phyloP scores from a whole-genome alignment of 2,113 vertebrate species.

The Podilymbus podiceps region DNA sequence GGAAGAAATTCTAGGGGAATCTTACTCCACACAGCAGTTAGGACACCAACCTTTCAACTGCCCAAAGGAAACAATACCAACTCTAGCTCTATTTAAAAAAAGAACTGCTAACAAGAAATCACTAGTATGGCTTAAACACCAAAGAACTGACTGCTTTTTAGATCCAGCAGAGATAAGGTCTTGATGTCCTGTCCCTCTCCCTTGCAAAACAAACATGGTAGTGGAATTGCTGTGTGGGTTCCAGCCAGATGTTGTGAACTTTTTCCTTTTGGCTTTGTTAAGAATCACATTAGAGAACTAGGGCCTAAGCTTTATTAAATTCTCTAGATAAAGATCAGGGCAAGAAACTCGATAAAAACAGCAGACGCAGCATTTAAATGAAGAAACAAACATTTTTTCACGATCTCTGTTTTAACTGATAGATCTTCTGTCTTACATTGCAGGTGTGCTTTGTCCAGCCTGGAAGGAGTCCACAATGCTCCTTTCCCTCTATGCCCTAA shows the following conservation, averaged over 20 bases:
- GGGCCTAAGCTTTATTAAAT: not conserved
- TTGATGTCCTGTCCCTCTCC: not conserved
- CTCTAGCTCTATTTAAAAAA: not conserved
- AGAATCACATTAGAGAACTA: not conserved
- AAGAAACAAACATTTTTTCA: not conserved
- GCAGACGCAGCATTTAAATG: not conserved
- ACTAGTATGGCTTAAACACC: not conserved
- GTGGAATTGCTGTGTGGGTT: not conserved
- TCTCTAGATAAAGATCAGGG: not conserved
- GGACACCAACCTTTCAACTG: not conserved
- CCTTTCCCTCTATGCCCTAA: not conserved
- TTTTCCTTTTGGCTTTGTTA: not conserved
- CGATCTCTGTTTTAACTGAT: not conserved
- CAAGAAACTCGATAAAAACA: not conserved
- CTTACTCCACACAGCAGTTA: not conserved
- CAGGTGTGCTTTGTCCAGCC: not conserved
- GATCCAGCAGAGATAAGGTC: not conserved
- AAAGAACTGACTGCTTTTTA: not conserved
- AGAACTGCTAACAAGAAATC: not conserved
- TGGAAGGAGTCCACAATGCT: not conserved
- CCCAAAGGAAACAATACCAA: not conserved
- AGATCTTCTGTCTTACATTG: not conserved
- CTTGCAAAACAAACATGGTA: not conserved
- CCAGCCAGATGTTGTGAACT: not conserved
- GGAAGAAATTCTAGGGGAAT: not conserved